Base-by-base conservation (phyloP, 2,113 vertebrate genomes). In the Planiliza haematocheilus region DNA sequence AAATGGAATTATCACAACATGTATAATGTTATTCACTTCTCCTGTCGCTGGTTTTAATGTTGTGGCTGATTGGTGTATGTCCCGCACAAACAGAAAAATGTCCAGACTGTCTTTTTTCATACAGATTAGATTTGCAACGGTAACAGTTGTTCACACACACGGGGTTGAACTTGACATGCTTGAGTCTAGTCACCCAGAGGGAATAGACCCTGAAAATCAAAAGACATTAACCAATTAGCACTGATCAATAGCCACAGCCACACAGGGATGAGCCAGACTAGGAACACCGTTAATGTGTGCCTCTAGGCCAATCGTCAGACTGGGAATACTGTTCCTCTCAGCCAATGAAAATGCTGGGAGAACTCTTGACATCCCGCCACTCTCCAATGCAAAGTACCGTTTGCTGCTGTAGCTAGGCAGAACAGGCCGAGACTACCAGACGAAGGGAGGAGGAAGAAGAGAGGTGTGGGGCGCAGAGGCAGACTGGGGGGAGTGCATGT, bases 151-250 rank as follows among this genome's bases (percentile, higher is more conserved):
- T 77, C 30, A 43, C 50, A 42, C 43, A 68, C 62, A 76, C 56
- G 50, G 6, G 4, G 51, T 7, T 61, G 58, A 68, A 62, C 70
- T 43, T 65, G 67, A 79, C 84, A 73, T 52, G 66, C 39, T 74
- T 10, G 52, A 65, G 56, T 77, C 50, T 14, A 58, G 64, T 74
- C 62, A 58, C 74, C 81, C 82, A 30, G 57, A 60, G 72, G 74
- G 80, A 81, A 77, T 81, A 79, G 70, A 78, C 73, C 80, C 73
- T 77, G 86, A 85, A 90, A 91, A 91, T 88, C 89, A 86, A 88
- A 91, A 83, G 85, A 82, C 91, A 89, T 93, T 89, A 89, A 81
- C 84, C 80, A 93, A 92, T 92, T 93, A 92, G 87, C 65, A 4
- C 69, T 83, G 80, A 92, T 93, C 90, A 90, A 92, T 91, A 86